These are phyloP conservation scores for Nanorana parkeri DNA, from an alignment of 2,113 vertebrate genomes.

Conservation along the genomic window DNA sequence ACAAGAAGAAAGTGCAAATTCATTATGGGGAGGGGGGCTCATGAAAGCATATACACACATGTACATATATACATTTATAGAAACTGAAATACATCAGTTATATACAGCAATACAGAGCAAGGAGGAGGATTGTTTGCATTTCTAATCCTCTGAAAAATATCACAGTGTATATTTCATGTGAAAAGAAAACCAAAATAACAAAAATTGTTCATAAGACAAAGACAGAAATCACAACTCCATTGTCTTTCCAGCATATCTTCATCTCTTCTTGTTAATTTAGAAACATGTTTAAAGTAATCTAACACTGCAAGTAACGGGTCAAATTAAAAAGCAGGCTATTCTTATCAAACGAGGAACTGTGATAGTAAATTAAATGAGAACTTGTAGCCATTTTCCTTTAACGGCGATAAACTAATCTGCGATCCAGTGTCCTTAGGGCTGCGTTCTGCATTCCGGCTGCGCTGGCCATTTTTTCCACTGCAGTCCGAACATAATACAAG, in stretches of 20 bases:
- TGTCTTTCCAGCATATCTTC: no score
- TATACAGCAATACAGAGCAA: conserved; percentile 21
- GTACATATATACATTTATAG: not conserved
- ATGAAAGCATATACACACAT: not conserved
- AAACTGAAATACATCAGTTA: not conserved
- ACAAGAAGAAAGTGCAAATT: conserved; percentile 28
- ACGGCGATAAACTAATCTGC: no score
- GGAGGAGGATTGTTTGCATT: not conserved
- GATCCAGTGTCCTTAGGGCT: no score
- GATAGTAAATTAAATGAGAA: no score
- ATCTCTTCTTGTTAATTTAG: not conserved
- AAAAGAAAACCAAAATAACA: not conserved
- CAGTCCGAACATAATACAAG: no score
- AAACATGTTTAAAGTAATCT: no score
- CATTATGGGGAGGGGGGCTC: not conserved
- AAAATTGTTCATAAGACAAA: not conserved
- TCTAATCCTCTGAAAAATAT: conserved; percentile 2
- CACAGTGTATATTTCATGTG: conserved; percentile 7
- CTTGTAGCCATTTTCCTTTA: no score
- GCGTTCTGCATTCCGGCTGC: no score
- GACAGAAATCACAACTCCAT: not conserved
- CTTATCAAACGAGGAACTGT: no score
- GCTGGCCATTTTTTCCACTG: no score
- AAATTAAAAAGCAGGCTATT: no score
- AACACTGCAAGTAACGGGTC: no score